phyloP scores from a whole-genome alignment of 2,888 invertebrate species.

The Cloeon dipterum region DNA sequence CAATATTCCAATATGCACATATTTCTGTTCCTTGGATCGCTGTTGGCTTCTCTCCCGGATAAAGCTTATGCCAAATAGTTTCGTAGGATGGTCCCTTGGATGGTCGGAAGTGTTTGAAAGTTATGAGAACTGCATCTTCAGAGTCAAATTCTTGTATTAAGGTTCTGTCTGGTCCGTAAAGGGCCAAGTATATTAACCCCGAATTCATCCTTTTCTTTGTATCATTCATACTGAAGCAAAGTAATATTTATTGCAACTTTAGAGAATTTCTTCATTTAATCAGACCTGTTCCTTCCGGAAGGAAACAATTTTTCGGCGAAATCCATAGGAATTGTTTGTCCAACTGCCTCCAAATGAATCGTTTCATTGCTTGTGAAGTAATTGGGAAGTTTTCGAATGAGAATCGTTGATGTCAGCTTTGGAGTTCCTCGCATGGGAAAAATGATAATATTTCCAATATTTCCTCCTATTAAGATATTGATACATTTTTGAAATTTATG shows the following conservation, averaged over 20 bases:
- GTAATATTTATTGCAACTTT: too few species aligned
- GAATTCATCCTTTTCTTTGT: conserved; percentile 2
- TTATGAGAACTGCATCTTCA: background rate
- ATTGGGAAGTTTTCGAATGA: too few species aligned
- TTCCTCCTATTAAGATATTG: too few species aligned
- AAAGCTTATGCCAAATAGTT: conserved; percentile 4
- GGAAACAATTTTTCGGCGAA: background rate
- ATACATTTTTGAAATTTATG: too few species aligned
- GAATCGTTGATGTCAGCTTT: too few species aligned
- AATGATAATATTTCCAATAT: too few species aligned
- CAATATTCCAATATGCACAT: conserved; percentile 6
- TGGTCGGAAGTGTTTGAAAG: background rate
- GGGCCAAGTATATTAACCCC: conserved; percentile 2
- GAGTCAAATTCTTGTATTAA: background rate
- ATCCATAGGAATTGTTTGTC: background rate
- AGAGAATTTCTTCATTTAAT: too few species aligned
- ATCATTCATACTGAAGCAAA: background rate
- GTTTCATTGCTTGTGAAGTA: too few species aligned
- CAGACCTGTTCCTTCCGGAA: background rate
- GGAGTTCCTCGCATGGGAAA: too few species aligned
- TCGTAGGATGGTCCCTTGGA: background rate
- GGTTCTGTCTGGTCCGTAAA: background rate
- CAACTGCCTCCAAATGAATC: background rate
- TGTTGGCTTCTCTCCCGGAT: conserved; percentile 6
- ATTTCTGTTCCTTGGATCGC: conserved; percentile 6